These are phyloP conservation scores for Drosophila murphyi DNA, from an alignment of 1,140 invertebrate species.

Conservation along the genomic window DNA sequence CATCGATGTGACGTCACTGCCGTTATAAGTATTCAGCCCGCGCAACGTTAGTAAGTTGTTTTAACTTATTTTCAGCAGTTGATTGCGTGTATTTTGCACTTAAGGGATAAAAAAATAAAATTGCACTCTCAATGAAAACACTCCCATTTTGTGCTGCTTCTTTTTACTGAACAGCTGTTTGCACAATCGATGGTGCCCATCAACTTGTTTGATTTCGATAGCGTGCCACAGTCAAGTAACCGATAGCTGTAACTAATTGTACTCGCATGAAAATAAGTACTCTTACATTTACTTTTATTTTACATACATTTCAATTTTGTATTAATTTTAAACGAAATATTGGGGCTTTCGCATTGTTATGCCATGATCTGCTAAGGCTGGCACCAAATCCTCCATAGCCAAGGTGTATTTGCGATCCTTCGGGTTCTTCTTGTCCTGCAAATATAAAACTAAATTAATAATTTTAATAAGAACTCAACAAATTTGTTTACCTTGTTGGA, in stretches of 20 bases:
- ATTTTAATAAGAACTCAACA: background rate
- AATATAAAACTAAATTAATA: background rate
- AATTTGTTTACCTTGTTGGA: slow-evolving; percentile 56
- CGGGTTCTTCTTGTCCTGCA: slow-evolving; percentile 69
- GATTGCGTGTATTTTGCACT: slow-evolving; percentile 55
- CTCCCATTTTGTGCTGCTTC: slow-evolving; percentile 69
- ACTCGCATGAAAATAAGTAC: background rate
- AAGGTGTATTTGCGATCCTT: slow-evolving; percentile 96
- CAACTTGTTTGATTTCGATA: slow-evolving; percentile 47
- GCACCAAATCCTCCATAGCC: slow-evolving; percentile 97
- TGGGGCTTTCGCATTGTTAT: slow-evolving; percentile 97
- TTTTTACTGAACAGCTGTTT: slow-evolving; percentile 84
- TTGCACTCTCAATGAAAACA: slow-evolving; percentile 64
- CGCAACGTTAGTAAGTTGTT: slow-evolving; percentile 22
- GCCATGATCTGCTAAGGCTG: slow-evolving; percentile 97
- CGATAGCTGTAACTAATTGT: slow-evolving; percentile 13
- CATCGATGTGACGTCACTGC: slow-evolving; percentile 13
- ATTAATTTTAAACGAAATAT: slow-evolving; percentile 86
- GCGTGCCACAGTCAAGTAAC: background rate
- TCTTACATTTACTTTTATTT: background rate
- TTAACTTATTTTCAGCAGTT: slow-evolving; percentile 42
- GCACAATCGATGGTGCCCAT: slow-evolving; percentile 28
- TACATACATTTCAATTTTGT: slow-evolving; percentile 57
- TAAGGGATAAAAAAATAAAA: slow-evolving; percentile 58
- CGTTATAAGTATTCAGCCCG: slow-evolving; percentile 35